Evolutionary conservation across 2,113 vertebrate genomes (phyloP).

Genomic region (Colossoma macropomum): DNA sequence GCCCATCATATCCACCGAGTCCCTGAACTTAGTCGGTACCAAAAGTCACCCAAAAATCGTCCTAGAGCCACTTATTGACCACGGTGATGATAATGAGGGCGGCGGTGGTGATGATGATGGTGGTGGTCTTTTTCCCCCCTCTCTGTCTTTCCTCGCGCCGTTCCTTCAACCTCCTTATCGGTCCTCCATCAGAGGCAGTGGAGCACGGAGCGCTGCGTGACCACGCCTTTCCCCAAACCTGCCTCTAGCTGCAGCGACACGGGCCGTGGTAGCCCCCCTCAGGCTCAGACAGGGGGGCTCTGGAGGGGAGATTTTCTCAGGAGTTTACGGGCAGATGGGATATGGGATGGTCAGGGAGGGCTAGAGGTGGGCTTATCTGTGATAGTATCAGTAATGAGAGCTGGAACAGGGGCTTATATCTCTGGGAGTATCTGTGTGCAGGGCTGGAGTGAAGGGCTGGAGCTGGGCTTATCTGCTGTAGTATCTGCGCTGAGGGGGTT

Average conservation of each 20-base stretch:
- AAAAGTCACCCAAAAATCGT: constrained; percentile 58
- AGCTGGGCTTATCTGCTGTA: background rate
- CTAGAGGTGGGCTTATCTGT: constrained; percentile 26
- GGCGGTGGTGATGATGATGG: background rate
- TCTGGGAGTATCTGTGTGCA: background rate
- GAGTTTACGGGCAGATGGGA: constrained; percentile 38
- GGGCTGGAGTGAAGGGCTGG: background rate
- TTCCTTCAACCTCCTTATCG: constrained; percentile 67
- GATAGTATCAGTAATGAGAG: background rate
- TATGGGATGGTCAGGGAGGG: constrained; percentile 10
- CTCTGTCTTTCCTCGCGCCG: constrained; percentile 54
- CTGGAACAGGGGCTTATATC: background rate
- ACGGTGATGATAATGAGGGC: background rate
- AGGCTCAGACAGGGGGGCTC: background rate
- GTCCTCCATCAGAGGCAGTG: constrained; percentile 72
- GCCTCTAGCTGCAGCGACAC: background rate
- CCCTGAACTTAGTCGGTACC: constrained; percentile 66
- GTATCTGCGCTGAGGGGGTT: background rate
- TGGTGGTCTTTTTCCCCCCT: constrained; percentile 39
- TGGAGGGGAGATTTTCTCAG: background rate
- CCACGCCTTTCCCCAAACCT: constrained; percentile 78
- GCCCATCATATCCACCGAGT: constrained; percentile 66
- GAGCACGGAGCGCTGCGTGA: constrained; percentile 74
- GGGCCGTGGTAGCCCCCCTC: background rate
- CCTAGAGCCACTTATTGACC: constrained; percentile 2